phyloP scores from a whole-genome alignment of 2,113 vertebrate genomes.

The Xyrauchen texanus region DNA sequence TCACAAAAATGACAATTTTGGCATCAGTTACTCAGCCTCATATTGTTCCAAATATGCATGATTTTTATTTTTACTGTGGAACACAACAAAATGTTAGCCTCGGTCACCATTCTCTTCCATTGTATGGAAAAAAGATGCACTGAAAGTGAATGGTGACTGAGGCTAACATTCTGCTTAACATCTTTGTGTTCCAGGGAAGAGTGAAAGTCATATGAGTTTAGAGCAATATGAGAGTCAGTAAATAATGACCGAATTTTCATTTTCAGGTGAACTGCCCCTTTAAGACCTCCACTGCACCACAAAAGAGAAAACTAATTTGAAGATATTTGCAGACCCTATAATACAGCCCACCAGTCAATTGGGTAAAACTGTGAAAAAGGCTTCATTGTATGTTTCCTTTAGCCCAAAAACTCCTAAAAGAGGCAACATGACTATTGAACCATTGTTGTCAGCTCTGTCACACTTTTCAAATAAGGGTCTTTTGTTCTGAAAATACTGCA shows the following conservation, averaged over 20 bases:
- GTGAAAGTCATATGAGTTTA: no score
- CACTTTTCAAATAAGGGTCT: slow-evolving; percentile 1
- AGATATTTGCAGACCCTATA: neutral
- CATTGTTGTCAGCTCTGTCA: slow-evolving; percentile 9
- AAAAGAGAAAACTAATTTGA: neutral
- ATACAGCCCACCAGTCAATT: neutral
- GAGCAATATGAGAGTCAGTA: no score
- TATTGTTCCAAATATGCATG: no score
- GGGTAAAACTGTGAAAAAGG: neutral
- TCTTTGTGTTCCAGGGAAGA: no score
- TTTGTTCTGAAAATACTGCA: slow-evolving; percentile 25
- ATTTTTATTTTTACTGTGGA: no score
- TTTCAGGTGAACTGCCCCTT: neutral
- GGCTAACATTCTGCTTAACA: no score
- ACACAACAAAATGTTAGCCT: no score
- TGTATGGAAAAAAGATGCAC: no score
- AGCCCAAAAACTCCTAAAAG: slow-evolving; percentile 3
- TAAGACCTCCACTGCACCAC: neutral
- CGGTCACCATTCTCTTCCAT: no score
- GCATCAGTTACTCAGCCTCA: no score
- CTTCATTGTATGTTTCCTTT: neutral
- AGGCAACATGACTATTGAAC: neutral
- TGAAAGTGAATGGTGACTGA: no score
- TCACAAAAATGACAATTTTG: no score
- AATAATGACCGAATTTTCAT: neutral